Conservation (phyloP, 2,797 vertebrate genomes). For the Remorina albescens region DNA sequence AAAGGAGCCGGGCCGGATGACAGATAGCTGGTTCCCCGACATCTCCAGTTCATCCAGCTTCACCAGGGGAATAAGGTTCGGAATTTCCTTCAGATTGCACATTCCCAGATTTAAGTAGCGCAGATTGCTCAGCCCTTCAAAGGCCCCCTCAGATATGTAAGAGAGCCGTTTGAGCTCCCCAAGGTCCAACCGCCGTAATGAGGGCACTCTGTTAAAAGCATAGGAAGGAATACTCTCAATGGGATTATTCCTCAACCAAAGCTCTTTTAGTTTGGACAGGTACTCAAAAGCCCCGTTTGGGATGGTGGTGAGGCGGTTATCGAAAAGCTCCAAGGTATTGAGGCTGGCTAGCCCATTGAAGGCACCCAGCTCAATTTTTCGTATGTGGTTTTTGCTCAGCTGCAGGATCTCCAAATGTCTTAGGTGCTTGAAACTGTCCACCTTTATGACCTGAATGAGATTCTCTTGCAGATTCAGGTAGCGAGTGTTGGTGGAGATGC, state of each 20-base stretch:
- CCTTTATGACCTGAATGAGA: constrained; percentile 98
- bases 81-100: constrained; percentile 99
- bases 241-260: constrained; percentile 99
- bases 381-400: constrained; percentile 98
- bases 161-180: constrained; percentile 98
- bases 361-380: constrained; percentile 98
- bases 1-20: constrained; percentile 96
- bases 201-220: constrained; percentile 99
- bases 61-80: constrained; percentile 96
- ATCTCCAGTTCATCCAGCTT: constrained; percentile 98
- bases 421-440: constrained; percentile 99
- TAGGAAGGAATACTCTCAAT: constrained; percentile 99
- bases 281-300: constrained; percentile 99
- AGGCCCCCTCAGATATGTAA: constrained; percentile 99
- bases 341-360: constrained; percentile 99
- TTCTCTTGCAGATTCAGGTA: constrained; percentile 99
- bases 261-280: constrained; percentile 98
- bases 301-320: constrained; percentile 99
- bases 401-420: constrained; percentile 98
- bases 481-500: constrained; percentile 98
- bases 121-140: constrained; percentile 98
- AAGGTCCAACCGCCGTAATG: constrained; percentile 94
- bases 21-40: constrained; percentile 96
- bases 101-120: constrained; percentile 99
- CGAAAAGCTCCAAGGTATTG: constrained; percentile 99